Base-by-base conservation (phyloP, 2,113 vertebrate species). In the Dasyornis broadbenti region DNA sequence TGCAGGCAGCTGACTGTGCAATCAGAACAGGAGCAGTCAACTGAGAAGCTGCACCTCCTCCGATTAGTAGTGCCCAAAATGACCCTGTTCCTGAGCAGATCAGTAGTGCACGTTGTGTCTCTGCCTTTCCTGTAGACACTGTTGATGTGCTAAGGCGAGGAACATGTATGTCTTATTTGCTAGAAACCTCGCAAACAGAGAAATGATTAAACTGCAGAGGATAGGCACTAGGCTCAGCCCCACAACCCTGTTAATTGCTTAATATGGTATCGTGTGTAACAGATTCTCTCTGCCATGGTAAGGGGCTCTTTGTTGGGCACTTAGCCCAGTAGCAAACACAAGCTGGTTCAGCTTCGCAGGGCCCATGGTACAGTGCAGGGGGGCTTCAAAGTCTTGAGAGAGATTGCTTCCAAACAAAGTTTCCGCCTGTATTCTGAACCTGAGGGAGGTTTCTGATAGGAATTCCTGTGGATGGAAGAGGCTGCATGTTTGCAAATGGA, bases 301-400 rank as follows among this genome's bases (percentile, higher is more conserved):
- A 89, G 84, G 73, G 68, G 68, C 72, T 77, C 84, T 86, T 83
- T 72, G 33, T 57, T 94, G 82, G 79, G 86, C 89, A 79, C 70
- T 61, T 75, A 85, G 70, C 79, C 89, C 91, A 82, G 69, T 68
- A 83, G 44, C 72, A 92, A 91, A 94, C 69, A 69, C 68, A 86
- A 91, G 59, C 84, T 77, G 87, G 28, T 91, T 95, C 54, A 73
- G 54, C 87, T 91, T 94, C 15, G 1, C 44, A 53, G 63, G 68
- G 54, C 33, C 59, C 45, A 4, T 13, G 14, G 47, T 44, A 11
- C 16, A 13, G 69, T 3, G 20, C 57, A 59, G 53, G 45, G 37
- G 26, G 31, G 35, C 35, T 60, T 80, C 7, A 3, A 77, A 89
- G 31, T 56, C 71, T 52, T 7, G 4, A 8, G 68, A 44, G 57